Conservation (phyloP, 2,797 vertebrate species). For the Smutsia temminckii region DNA sequence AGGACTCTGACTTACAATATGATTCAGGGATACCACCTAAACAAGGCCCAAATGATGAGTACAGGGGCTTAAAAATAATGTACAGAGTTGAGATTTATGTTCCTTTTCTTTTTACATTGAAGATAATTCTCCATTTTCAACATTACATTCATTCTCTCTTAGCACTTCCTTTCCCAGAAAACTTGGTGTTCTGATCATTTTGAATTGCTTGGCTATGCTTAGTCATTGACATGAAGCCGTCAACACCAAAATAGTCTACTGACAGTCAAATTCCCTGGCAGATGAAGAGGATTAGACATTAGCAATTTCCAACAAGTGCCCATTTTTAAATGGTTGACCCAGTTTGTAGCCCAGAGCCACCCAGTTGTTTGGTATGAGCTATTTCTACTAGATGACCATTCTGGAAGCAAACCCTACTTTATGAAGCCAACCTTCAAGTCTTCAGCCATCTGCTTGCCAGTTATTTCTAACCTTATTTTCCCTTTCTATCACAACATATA, state of each 20-base stretch:
- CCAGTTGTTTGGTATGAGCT: not conserved
- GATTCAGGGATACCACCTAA: not conserved
- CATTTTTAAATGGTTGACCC: not conserved
- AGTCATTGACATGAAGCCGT: not conserved
- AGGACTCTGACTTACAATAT: not conserved
- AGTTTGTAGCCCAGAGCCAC: not conserved
- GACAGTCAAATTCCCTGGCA: not conserved
- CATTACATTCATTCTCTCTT: not conserved
- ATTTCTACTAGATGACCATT: not conserved
- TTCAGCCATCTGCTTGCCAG: constrained; percentile 18
- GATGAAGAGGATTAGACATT: not conserved
- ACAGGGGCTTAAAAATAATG: not conserved
- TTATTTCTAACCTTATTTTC: not conserved
- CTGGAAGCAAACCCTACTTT: not conserved
- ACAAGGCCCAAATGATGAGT: not conserved
- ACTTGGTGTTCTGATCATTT: not conserved
- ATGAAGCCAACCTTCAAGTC: not conserved
- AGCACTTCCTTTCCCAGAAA: not conserved
- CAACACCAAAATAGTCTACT: not conserved
- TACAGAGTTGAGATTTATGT: not conserved
- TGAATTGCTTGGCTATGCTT: not conserved
- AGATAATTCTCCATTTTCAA: not conserved
- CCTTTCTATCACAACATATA: not conserved
- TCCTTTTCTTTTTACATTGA: not conserved
- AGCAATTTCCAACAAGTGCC: not conserved